These are phyloP conservation scores for Mythimna albipuncta DNA, from an alignment of 2,888 invertebrate species.

Conservation along the genomic window DNA sequence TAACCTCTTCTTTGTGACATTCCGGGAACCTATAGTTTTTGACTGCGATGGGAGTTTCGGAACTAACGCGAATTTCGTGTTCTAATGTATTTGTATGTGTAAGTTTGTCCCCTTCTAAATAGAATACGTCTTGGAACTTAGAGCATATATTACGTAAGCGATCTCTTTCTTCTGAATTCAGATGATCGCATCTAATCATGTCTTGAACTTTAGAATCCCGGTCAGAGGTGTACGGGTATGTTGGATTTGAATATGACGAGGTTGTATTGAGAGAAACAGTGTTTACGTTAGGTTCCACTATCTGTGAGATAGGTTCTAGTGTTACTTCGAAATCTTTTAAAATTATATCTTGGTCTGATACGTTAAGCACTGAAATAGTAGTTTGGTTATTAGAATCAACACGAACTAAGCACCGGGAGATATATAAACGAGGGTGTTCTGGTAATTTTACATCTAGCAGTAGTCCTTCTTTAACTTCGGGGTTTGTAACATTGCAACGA, in stretches of 20 bases:
- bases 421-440: too few species aligned
- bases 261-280: too few species aligned
- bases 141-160: slow-evolving; percentile 7
- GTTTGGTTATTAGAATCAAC: too few species aligned
- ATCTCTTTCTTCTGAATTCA: slow-evolving; percentile 1
- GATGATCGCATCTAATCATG: slow-evolving; percentile 7
- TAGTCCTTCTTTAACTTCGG: too few species aligned
- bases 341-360: too few species aligned
- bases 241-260: neutral
- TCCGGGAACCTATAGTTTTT: neutral
- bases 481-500: too few species aligned
- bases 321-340: too few species aligned
- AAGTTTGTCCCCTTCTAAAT: slow-evolving; percentile 5
- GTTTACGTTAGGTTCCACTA: too few species aligned
- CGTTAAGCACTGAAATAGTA: too few species aligned
- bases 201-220: slow-evolving; percentile 3
- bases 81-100: slow-evolving; percentile 3
- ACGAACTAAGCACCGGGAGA: too few species aligned
- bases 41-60: slow-evolving; percentile 5
- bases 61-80: slow-evolving; percentile 2
- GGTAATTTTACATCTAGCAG: too few species aligned
- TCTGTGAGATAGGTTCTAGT: too few species aligned
- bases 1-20: neutral
- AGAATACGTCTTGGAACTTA: slow-evolving; percentile 8
- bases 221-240: neutral